Evolutionary conservation across 1,140 invertebrate genomes (phyloP).

Genomic region (Eumaeus atala): DNA sequence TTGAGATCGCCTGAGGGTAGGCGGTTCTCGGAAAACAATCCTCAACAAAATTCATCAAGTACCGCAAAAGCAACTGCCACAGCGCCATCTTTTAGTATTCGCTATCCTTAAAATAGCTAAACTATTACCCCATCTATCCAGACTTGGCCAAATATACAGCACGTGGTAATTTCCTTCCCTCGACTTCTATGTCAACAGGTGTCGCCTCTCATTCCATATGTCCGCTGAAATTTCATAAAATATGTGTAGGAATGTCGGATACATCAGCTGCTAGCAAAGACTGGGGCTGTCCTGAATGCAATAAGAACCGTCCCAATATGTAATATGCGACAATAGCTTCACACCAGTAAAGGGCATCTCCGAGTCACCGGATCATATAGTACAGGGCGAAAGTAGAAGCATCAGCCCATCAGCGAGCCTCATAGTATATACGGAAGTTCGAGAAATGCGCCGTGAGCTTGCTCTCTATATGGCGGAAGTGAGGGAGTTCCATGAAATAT

Average conservation of each 20-base stretch:
- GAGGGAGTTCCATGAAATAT: no score
- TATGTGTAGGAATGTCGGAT: not conserved
- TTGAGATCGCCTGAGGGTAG: no score
- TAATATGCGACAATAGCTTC: not conserved
- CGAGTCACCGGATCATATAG: not conserved
- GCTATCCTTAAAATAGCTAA: no score
- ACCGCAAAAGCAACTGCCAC: no score
- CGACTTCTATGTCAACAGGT: not conserved
- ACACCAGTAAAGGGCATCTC: not conserved
- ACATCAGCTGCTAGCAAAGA: not conserved
- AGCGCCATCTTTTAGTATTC: no score
- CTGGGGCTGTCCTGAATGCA: not conserved
- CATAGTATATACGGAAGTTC: not conserved
- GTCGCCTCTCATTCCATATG: not conserved
- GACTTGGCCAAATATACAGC: constrained; percentile 1
- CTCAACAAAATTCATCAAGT: no score
- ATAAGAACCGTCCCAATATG: not conserved
- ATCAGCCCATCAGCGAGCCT: not conserved
- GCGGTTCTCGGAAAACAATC: no score
- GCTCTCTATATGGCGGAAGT: not conserved
- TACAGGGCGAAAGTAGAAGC: not conserved
- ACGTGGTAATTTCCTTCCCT: constrained; percentile 4
- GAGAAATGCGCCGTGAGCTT: not conserved
- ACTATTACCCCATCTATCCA: no score
- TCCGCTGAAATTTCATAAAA: not conserved